Evolutionary conservation across 1,140 invertebrate genomes (phyloP), one percentile per base, ranked within the genome.

Genomic region (Formica exsecta): DNA sequence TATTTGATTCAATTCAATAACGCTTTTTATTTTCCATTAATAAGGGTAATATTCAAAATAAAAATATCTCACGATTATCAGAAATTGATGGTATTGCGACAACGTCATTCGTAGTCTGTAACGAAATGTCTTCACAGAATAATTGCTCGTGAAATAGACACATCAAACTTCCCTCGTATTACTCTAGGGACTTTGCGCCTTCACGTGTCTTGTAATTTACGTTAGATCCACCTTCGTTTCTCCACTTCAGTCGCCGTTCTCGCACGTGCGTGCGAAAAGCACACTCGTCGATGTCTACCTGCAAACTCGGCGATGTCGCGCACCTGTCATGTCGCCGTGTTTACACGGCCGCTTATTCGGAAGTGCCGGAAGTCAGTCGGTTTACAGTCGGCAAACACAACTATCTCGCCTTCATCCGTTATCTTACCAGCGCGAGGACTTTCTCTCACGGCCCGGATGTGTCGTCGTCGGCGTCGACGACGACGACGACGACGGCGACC

Each of bases 331-430:
- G 48, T 36, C 32, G 22, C 7, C 22, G 62, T 73, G 83, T 86
- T 89, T 75, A 65, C 85, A 75, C 38, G 54, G 25, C 51, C 59
- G 85, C 76, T 88, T 70, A 66, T 86, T 70, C 76, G 73, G 76
- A 84, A 86, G 61, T 74, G 66, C 25, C 87, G 87, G 87, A 90
- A 90, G 85, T 74, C 65, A 64, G 65, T 68, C 66, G 32, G 65
- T 68, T 88, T 62, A 62, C 68, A 88, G 41, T 84, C 57, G 36
- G 73, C 86, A 88, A 87, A 86, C 84, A 86, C 71, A 44, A 83
- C 59, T 44, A 41, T 38, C 74, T 77, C 70, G 83, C 36, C 65
- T 74, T 85, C 68, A 57, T 6, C 64, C 73, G 81, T 87, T 83
- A 89, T 89, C 86, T 86, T 83, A 86, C 73, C 57, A 16, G 4